Evolutionary conservation across 2,888 invertebrate species (phyloP), one percentile per base, ranked within the genome.

Genomic region (Stenoptilia bipunctidactyla): DNA sequence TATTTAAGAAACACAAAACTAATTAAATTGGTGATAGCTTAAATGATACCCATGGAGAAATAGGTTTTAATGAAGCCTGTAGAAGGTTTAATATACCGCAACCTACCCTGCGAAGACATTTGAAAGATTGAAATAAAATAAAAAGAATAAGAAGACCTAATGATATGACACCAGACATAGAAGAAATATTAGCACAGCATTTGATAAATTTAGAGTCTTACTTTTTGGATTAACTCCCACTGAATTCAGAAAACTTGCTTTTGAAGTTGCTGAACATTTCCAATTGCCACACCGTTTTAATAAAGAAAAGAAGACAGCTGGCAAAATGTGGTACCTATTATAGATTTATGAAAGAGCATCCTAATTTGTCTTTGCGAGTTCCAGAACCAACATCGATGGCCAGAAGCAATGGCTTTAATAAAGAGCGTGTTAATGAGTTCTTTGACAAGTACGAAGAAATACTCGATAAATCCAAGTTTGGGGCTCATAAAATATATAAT

Each of bases 401-500:
- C 6, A 15, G 34, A 30, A 30, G 30, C 10, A 30, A 30, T 6
- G 30, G 42, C 12, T 49, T 45, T 27, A 45, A 46, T 33, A 47
- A 44, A 45, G 40, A 43, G 25, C 34, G 37, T 27, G 44, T 50
- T 9, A 43, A 37, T 13, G 40, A 40, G 15, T 50, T 46, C 34
- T 46, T 46, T 37, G 40, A 42, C 27, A 42, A 45, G 36, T 43
- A 40, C 35, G 45, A 45, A 41, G 30, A 36, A 35, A 40, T 52
- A 38, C 25, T 47, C 20, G 41, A 48, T 13, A 37, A 33, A 44
- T 13, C 41, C 13, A 40, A 41, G 27, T 51, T 53, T 49, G 27
- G 43, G 34, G 44, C 48, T n/a, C 36, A 47, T 27, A 39, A 49
- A 40, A 47, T 42, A 2, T 47, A 49, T 38, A 50, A 51, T 37